Conservation (phyloP, 2,888 invertebrate genomes). For the Dynastes tityus region DNA sequence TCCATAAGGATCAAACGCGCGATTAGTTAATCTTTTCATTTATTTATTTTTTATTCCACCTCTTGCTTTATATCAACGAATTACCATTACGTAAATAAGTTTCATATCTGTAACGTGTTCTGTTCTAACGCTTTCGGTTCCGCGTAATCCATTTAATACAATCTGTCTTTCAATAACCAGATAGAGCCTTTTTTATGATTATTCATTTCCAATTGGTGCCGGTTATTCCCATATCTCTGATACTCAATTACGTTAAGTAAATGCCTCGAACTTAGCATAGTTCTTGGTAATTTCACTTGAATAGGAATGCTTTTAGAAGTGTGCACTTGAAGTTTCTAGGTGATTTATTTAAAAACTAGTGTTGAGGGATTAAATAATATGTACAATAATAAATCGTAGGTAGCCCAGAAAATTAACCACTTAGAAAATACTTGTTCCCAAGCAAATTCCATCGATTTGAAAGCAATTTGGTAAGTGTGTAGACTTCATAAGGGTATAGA, state of each 20-base stretch:
- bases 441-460: no score
- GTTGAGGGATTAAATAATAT: no score
- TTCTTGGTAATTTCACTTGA: conserved; percentile 15
- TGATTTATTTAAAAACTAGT: not conserved
- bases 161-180: conserved; percentile 8
- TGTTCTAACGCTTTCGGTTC: conserved; percentile 3
- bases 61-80: no score
- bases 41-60: no score
- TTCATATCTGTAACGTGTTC: not conserved
- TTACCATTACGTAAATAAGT: no score
- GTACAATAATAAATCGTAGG: no score
- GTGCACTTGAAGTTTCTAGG: conserved; percentile 22
- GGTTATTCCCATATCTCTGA: conserved; percentile 25
- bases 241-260: conserved; percentile 41
- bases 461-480: no score
- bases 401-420: no score
- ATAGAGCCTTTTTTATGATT: conserved; percentile 36
- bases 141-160: conserved; percentile 7
- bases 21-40: no score
- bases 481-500: no score
- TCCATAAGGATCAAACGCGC: no score
- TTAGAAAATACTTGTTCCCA: no score
- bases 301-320: conserved; percentile 9
- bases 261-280: conserved; percentile 27
- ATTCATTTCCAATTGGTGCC: conserved; percentile 33